Conservation (phyloP, 2,113 vertebrate species). For the Dendrocopos noguchii region DNA sequence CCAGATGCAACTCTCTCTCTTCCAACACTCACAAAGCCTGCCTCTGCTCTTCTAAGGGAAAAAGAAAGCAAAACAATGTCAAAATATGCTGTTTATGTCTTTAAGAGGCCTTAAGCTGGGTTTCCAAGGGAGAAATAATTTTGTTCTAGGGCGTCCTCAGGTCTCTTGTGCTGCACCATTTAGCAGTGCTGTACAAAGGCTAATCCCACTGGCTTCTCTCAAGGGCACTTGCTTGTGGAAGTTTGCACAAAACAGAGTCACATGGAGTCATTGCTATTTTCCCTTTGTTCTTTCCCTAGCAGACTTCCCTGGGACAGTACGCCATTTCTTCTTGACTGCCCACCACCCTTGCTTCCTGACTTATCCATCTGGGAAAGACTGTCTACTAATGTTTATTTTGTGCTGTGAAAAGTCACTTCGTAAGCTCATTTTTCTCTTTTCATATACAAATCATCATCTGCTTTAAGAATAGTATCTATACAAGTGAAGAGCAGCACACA, state of each 20-base stretch:
- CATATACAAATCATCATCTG: neutral
- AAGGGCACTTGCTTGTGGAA: neutral
- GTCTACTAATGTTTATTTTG: neutral
- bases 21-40: neutral
- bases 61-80: neutral
- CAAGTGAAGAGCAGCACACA: neutral
- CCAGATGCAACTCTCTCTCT: neutral
- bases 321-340: neutral
- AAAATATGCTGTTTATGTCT: neutral
- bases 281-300: neutral
- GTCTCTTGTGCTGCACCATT: neutral
- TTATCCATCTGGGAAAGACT: neutral
- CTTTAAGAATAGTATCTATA: neutral
- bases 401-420: constrained; percentile 1
- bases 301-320: neutral
- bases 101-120: neutral
- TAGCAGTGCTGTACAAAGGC: neutral
- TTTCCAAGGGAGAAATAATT: neutral
- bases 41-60: neutral
- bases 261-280: neutral
- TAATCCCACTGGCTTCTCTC: neutral
- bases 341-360: neutral
- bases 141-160: neutral
- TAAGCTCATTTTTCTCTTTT: neutral
- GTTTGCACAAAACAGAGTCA: neutral